phyloP scores from a whole-genome alignment of 2,797 vertebrate genomes.

The Clarias fuscus region DNA sequence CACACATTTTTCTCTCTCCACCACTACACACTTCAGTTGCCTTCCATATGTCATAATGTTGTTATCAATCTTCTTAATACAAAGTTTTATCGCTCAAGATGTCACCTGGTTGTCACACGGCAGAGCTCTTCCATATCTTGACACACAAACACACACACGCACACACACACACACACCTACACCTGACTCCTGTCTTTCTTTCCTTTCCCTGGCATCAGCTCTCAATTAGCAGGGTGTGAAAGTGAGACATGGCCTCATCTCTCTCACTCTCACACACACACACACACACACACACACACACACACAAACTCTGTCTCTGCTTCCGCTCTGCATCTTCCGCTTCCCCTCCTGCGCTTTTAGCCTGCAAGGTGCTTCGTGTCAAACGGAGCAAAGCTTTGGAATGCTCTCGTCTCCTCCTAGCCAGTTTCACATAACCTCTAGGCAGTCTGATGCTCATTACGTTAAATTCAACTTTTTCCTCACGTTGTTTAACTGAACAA shows the following conservation, averaged over 20 bases:
- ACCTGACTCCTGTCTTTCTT: conserved; percentile 11
- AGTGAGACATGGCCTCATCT: conserved; percentile 35
- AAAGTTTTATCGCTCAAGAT: conserved; percentile 22
- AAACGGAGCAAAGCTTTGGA: conserved; percentile 8
- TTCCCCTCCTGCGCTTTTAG: neutral
- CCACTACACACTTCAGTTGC: conserved; percentile 31
- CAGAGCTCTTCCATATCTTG: conserved; percentile 18
- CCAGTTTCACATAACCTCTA: conserved; percentile 50
- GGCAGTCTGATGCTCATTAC: conserved; percentile 45
- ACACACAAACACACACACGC: conserved; percentile 11
- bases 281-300: neutral
- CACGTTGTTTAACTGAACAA: neutral
- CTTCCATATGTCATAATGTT: conserved; percentile 28
- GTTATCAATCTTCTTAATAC: conserved; percentile 17
- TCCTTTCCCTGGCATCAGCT: conserved; percentile 37
- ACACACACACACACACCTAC: conserved; percentile 28
- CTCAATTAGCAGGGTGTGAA: conserved; percentile 47
- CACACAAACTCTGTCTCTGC: neutral
- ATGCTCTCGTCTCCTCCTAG: conserved; percentile 30
- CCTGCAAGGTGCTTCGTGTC: conserved; percentile 15
- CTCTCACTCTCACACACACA: neutral
- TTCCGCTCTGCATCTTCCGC: neutral
- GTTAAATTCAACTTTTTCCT: neutral
- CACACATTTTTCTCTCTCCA: neutral
- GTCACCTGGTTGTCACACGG: conserved; percentile 38